phyloP scores from a whole-genome alignment of 2,113 vertebrate species.

The Phaethon lepturus region DNA sequence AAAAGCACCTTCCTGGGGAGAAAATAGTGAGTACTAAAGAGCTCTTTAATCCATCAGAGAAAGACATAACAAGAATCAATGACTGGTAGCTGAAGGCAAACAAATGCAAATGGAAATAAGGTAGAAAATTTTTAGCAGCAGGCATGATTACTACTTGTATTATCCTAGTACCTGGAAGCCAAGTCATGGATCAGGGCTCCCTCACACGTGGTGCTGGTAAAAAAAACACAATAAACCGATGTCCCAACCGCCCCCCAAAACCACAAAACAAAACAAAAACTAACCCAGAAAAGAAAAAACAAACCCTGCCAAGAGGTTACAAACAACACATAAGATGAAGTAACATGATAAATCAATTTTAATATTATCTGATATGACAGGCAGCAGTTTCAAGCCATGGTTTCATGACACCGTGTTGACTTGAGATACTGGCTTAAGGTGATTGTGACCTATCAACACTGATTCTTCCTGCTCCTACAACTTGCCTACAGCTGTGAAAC shows the following conservation, averaged over 20 bases:
- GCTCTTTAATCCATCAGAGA: slow-evolving; percentile 47
- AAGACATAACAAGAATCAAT: slow-evolving; percentile 40
- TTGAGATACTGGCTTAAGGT: neutral
- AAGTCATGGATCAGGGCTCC: neutral
- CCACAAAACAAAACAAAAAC: neutral
- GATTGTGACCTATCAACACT: neutral
- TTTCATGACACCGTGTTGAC: neutral
- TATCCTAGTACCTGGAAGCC: neutral
- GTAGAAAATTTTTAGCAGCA: slow-evolving; percentile 37
- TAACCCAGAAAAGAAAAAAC: neutral
- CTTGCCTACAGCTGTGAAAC: neutral
- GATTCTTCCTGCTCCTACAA: neutral
- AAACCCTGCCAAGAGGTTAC: neutral
- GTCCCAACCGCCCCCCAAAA: neutral
- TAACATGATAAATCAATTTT: neutral
- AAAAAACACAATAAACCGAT: neutral
- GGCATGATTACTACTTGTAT: slow-evolving; percentile 22
- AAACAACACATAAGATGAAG: neutral
- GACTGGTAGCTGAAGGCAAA: slow-evolving; percentile 53
- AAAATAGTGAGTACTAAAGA: slow-evolving; percentile 52
- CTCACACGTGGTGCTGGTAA: neutral
- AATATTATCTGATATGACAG: neutral
- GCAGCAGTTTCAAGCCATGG: neutral
- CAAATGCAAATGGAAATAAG: slow-evolving; percentile 44
- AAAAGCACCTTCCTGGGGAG: slow-evolving; percentile 48